Base-by-base conservation (phyloP, 1,140 invertebrate species). In the Drosophila orosa region DNA sequence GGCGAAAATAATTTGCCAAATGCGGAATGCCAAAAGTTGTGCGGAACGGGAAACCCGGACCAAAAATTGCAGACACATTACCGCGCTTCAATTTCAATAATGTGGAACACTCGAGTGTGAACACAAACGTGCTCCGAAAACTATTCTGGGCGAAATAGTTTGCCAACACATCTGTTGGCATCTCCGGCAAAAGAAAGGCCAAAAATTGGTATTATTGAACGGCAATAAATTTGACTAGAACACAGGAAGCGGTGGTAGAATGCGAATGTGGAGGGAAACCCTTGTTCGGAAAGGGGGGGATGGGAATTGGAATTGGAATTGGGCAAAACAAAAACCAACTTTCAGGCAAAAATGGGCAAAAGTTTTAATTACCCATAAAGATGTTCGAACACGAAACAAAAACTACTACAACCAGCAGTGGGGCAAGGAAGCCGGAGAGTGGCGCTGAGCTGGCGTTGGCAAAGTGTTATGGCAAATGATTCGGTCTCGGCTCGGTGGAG, bases 301-400 rank as follows among this genome's bases (percentile, higher is more conserved):
- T 7, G 27, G 27, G 27, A 27, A 7, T n/a, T n/a, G n/a, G n/a
- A 45, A 19, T 33, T 40, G 61, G 54, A 44, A 59, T 60, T 71
- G 52, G 50, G 52, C 50, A 72, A 71, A 71, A 71, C 58, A 52
- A 77, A 71, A 90, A 79, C 75, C 80, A 85, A 90, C 81, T 78
- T 71, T 78, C 63, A 68, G 78, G 72, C 65, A 73, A 83, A 86
- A 90, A 90, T 90, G 82, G 74, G 73, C 17, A 90, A 90, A 90
- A 90, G 79, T 90, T 90, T 90, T 90, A 90, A 90, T 90, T 90
- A 90, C 86, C 86, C 86, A 90, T 90, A 90, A 90, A 90, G 86
- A 90, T 90, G 77, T 80, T 83, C 60, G 62, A 54, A 78, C 76
- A 89, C 67, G 71, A 68, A 79, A 66, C 75, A 62, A 83, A 78